Evolutionary conservation across 2,888 invertebrate genomes (phyloP).

Genomic region (Parapristionchus giblindavisi): DNA sequence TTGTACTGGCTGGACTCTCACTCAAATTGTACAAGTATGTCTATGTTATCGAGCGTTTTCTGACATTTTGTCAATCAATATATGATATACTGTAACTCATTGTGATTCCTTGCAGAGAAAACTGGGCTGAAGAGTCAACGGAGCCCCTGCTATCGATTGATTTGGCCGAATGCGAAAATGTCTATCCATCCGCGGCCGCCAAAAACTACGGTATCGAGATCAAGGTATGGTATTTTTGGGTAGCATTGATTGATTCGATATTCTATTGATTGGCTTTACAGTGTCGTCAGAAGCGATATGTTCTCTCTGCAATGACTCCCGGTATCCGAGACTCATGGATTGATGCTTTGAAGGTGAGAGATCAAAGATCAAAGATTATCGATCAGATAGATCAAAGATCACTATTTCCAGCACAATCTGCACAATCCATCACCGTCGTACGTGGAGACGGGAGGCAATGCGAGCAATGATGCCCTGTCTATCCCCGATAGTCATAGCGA

Average conservation of each 20-base stretch:
- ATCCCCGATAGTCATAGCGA: conserved; percentile 63
- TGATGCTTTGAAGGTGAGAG: conserved; percentile 42
- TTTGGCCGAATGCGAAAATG: conserved; percentile 66
- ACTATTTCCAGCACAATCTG: conserved; percentile 51
- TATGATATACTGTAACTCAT: not conserved
- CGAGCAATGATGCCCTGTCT: conserved; percentile 59
- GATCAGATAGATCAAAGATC: not conserved
- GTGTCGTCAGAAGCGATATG: conserved; percentile 63
- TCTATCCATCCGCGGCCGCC: conserved; percentile 65
- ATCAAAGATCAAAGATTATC: conserved; percentile 3
- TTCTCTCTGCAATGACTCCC: conserved; percentile 69
- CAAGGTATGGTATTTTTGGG: conserved; percentile 46
- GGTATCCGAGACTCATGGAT: conserved; percentile 70
- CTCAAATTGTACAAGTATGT: conserved; percentile 65
- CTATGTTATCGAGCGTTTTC: too few species aligned
- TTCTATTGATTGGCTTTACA: conserved; percentile 45
- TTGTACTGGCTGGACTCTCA: conserved; percentile 66
- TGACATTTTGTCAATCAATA: not conserved
- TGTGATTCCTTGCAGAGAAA: conserved; percentile 58
- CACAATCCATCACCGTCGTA: conserved; percentile 68
- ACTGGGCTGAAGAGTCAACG: conserved; percentile 67
- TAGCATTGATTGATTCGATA: not conserved
- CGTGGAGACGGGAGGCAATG: conserved; percentile 57
- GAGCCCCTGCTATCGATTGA: conserved; percentile 64
- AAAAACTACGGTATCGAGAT: conserved; percentile 69